Base-by-base conservation (phyloP, 2,888 invertebrate species). In the Hemicrepidius hirtus region DNA sequence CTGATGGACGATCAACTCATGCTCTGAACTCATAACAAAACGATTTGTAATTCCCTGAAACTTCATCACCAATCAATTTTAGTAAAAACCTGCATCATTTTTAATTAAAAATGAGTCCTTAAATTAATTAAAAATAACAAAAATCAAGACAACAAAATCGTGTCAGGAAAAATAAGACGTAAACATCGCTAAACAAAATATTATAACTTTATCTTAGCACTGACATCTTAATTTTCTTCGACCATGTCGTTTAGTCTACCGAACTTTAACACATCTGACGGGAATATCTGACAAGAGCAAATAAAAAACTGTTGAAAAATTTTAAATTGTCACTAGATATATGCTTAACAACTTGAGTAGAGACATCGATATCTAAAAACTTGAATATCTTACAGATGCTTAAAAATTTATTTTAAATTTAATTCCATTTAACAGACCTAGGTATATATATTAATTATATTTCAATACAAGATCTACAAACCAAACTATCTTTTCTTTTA, bases 1-100 rank as follows among this genome's bases (percentile, higher is more conserved):
- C 68, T 80, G 80, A 81, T 78, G 78, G 75, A 79, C 79, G 76
- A 75, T 62, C 68, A 57, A 65, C 69, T 72, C 70, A 73, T 76
- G 68, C 70, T 67, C 60, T 64, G 67, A 68, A 71, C 66, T 73
- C 66, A 62, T 74, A 67, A 72, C 69, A 74, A 46, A 66, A 60
- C 76, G 71, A 68, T 72, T 72, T 72, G 72, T 72, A 72, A 69
- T 69, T 67, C 66, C 60, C 32, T 35, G 66, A 73, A 69, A 73
- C 65, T 65, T 55, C 35, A 72, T 72, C 67, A 73, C 28, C 71
- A 18, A 53, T 63, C 70, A 64, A 53, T 70, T 70, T 57, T 13
- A 49, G 12, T 20, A 20, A 49, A 20, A 1, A 0, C 12, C 1
- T 49, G 49, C 18, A 49, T 49, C 49, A 49, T 49, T 18, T 20